A percentile compares a stretch with the other conserved stretches of the same genome.
phyloP scores from a whole-genome alignment of 2,888 invertebrate species.

The Pandemis heparana region DNA sequence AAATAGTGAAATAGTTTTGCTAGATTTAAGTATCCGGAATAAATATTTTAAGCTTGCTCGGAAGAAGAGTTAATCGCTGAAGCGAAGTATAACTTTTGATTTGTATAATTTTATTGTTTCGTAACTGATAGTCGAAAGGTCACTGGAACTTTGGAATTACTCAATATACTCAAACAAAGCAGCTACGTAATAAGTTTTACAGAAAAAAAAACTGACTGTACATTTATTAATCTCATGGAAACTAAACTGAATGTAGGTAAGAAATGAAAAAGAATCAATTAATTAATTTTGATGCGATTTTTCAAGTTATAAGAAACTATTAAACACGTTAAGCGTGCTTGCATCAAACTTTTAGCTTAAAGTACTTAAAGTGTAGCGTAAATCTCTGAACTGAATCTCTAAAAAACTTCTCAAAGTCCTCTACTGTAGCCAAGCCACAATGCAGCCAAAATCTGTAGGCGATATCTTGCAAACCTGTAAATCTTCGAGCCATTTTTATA shows the following conservation, averaged over 20 bases:
- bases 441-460: constrained; percentile 76
- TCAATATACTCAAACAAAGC: background rate
- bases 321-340: background rate
- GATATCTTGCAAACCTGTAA: constrained; percentile 82
- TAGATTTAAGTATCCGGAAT: constrained; percentile 10
- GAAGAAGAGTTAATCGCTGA: background rate
- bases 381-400: constrained; percentile 23
- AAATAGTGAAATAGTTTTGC: constrained; percentile 39
- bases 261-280: too few species aligned
- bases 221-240: too few species aligned
- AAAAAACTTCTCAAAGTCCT: constrained; percentile 15
- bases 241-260: too few species aligned
- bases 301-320: background rate
- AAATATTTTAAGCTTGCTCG: constrained; percentile 12
- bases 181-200: too few species aligned
- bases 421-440: constrained; percentile 59
- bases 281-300: background rate
- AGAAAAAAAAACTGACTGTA: too few species aligned
- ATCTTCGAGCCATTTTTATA: constrained; percentile 84
- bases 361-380: constrained; percentile 1
- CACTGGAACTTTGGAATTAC: background rate
- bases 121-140: background rate
- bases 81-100: background rate
- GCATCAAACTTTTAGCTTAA: constrained; percentile 7
- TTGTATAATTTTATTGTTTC: background rate